A percentile compares a stretch with the other conserved stretches of the same genome.
Conservation (phyloP, 2,888 invertebrate genomes). For the Desoria tigrina region DNA sequence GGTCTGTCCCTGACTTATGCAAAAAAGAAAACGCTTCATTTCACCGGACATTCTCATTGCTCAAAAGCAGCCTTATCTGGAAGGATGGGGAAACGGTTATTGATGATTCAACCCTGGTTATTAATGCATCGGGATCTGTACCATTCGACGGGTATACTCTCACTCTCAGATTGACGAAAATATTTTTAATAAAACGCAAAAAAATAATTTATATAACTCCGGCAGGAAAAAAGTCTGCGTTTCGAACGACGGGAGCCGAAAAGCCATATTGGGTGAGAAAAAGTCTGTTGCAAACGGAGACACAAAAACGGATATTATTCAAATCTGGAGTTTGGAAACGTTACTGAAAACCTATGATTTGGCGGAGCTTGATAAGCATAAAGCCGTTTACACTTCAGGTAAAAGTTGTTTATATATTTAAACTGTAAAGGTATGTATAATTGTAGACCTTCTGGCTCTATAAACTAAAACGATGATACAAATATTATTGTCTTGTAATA, state of each 20-base stretch:
- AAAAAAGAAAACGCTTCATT: constrained; percentile 39
- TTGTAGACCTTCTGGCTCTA: no score
- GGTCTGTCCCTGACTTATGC: constrained; percentile 41
- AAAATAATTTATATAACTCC: not conserved
- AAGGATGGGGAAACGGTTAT: constrained; percentile 7
- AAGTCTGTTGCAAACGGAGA: constrained; percentile 18
- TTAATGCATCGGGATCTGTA: constrained; percentile 21
- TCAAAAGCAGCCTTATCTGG: constrained; percentile 31
- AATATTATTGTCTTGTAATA: no score
- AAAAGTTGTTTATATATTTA: no score
- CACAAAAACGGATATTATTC: constrained; percentile 63
- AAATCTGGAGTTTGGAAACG: constrained; percentile 69
- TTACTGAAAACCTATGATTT: constrained; percentile 70
- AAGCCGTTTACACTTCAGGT: constrained; percentile 76
- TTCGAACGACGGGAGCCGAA: constrained; percentile 38
- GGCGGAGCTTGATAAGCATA: constrained; percentile 72
- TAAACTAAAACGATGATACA: no score
- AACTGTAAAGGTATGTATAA: no score
- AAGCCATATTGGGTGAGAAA: constrained; percentile 41
- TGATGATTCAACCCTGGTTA: constrained; percentile 20
- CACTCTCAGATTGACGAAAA: no score
- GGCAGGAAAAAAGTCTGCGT: constrained; percentile 37
- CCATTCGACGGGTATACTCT: constrained; percentile 27
- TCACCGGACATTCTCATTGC: constrained; percentile 27
- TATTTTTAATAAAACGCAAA: no score